Evolutionary conservation across 92 coral and sea anemone genomes (phyloP).

Genomic region (Palythoa grandis): DNA sequence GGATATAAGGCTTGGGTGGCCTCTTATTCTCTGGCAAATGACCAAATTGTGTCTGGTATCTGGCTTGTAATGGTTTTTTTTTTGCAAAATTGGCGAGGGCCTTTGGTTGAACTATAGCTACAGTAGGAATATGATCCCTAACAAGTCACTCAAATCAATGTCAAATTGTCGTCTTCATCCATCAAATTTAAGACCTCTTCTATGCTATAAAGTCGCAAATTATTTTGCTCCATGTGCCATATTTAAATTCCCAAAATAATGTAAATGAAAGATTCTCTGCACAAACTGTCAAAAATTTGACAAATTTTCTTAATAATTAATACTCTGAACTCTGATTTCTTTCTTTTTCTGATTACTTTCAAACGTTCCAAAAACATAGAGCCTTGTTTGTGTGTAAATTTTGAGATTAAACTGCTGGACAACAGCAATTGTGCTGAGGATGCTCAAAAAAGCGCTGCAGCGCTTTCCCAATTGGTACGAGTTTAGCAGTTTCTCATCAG

Average conservation of each 20-base stretch:
- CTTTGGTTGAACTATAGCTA: conserved; percentile 45
- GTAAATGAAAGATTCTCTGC: neutral
- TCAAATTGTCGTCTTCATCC: conserved; percentile 6
- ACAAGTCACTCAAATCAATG: conserved; percentile 7
- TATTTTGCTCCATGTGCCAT: neutral
- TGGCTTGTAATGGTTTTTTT: conserved; percentile 27
- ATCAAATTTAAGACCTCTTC: neutral
- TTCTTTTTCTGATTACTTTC: neutral
- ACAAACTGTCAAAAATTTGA: neutral
- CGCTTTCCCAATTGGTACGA: neutral
- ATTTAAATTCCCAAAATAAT: neutral
- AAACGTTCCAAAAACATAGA: neutral
- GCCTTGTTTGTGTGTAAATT: neutral
- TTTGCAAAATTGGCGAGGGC: conserved; percentile 53
- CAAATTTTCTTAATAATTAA: neutral
- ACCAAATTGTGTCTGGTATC: conserved; percentile 2
- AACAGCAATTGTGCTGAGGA: neutral
- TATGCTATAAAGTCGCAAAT: neutral
- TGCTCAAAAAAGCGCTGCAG: neutral
- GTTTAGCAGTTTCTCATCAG: conserved; percentile 47
- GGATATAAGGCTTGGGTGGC: conserved; percentile 29
- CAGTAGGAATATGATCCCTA: conserved; percentile 56
- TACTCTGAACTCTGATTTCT: neutral
- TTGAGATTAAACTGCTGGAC: neutral
- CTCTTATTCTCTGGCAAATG: conserved; percentile 28